phyloP scores from a whole-genome alignment of 2,113 vertebrate genomes.

The Neolamprologus ventralis region DNA sequence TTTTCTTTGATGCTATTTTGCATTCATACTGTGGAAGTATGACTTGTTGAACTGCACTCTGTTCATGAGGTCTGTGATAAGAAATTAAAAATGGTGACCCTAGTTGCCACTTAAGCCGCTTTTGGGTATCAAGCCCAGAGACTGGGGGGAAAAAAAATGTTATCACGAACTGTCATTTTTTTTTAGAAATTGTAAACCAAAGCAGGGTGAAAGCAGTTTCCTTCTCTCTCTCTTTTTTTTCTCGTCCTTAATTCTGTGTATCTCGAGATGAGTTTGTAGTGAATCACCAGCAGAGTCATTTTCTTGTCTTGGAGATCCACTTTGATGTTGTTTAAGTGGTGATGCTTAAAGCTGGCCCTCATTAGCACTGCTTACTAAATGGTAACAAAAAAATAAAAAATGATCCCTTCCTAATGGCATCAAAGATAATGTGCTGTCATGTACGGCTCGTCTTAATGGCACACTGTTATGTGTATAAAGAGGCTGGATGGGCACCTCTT shows the following conservation, averaged over 20 bases:
- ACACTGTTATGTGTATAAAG: neutral
- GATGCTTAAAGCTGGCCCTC: constrained; percentile 48
- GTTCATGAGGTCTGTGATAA: neutral
- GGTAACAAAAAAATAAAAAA: constrained; percentile 17
- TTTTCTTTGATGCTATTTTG: neutral
- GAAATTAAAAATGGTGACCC: constrained; percentile 42
- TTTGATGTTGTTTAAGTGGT: constrained; percentile 61
- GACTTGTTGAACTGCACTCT: constrained; percentile 32
- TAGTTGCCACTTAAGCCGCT: constrained; percentile 41
- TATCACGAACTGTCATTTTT: constrained; percentile 23
- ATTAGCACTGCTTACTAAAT: constrained; percentile 50
- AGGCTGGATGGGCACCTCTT: constrained; percentile 6
- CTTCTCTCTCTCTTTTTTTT: neutral
- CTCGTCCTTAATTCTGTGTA: constrained; percentile 28
- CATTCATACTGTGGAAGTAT: neutral
- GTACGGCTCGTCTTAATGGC: constrained; percentile 9
- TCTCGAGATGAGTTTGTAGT: constrained; percentile 39
- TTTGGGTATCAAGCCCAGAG: constrained; percentile 31
- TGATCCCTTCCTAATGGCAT: constrained; percentile 15
- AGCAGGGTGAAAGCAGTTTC: constrained; percentile 33
- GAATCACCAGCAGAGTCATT: constrained; percentile 54
- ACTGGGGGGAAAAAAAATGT: neutral
- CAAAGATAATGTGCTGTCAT: constrained; percentile 45
- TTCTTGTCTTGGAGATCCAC: constrained; percentile 36
- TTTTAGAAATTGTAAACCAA: constrained; percentile 15